A percentile compares a stretch with the other conserved stretches of the same genome.
Conservation (phyloP, 2,797 vertebrate genomes). For the Orestias chungarensis region DNA sequence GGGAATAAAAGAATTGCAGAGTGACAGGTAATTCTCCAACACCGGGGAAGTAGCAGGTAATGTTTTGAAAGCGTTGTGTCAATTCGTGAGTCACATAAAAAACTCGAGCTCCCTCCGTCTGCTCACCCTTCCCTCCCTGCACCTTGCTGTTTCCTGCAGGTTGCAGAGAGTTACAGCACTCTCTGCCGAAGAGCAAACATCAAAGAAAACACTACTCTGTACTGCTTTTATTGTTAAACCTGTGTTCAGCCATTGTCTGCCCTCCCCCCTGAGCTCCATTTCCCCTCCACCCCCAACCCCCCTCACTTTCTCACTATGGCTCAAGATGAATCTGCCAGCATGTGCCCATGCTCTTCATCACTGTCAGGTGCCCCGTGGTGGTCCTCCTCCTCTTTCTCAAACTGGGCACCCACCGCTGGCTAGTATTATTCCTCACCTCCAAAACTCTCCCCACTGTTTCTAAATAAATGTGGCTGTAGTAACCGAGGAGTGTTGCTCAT, state of each 20-base stretch:
- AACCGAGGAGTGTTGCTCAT: constrained; percentile 85
- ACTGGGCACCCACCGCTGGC: constrained; percentile 87
- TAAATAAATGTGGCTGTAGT: constrained; percentile 90
- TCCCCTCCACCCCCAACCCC: constrained; percentile 29
- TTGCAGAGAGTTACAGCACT: constrained; percentile 54
- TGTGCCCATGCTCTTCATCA: constrained; percentile 85
- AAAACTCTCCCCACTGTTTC: constrained; percentile 87
- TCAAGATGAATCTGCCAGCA: constrained; percentile 87
- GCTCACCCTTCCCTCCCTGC: constrained; percentile 8
- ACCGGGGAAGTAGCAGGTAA: constrained; percentile 56
- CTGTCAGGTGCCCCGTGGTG: constrained; percentile 85
- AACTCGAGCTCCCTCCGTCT: constrained; percentile 40
- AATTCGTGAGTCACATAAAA: constrained; percentile 58
- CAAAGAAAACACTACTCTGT: constrained; percentile 64
- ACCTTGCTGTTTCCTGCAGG: constrained; percentile 46
- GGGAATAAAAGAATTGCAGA: constrained; percentile 53
- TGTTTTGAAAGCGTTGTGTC: constrained; percentile 58
- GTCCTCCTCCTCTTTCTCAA: constrained; percentile 85
- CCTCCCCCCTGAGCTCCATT: constrained; percentile 49
- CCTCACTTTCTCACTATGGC: constrained; percentile 53
- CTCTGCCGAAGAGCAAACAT: constrained; percentile 59
- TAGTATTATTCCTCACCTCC: constrained; percentile 88
- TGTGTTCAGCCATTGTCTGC: constrained; percentile 69
- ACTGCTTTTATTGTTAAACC: constrained; percentile 74
- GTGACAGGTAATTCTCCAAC: constrained; percentile 72